These are phyloP conservation scores for Drosophila buzzatii DNA, from an alignment of 2,888 invertebrate genomes.

Conservation along the genomic window DNA sequence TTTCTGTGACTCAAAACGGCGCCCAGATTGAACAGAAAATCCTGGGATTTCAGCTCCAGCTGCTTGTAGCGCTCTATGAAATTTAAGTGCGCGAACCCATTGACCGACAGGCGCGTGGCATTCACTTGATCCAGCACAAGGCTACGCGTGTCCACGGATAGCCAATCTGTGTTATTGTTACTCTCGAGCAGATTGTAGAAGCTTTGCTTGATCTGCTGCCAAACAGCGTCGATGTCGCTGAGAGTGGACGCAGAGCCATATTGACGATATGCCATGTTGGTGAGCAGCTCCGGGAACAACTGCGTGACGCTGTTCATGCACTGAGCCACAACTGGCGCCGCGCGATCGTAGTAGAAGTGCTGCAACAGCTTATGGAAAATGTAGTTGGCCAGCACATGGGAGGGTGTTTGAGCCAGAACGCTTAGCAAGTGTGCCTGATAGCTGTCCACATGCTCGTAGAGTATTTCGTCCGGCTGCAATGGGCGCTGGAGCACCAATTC, in stretches of 20 bases:
- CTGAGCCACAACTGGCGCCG: slow-evolving; percentile 44
- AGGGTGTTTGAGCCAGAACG: slow-evolving; percentile 49
- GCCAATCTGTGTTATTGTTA: slow-evolving; percentile 59
- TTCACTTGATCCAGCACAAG: slow-evolving; percentile 69
- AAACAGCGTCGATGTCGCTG: slow-evolving; percentile 73
- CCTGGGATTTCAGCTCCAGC: slow-evolving; percentile 45
- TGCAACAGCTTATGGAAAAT: slow-evolving; percentile 74
- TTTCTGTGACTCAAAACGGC: slow-evolving; percentile 46
- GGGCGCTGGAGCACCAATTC: slow-evolving; percentile 65
- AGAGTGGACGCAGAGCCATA: slow-evolving; percentile 63
- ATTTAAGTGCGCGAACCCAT: slow-evolving; percentile 59
- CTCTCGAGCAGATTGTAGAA: slow-evolving; percentile 64
- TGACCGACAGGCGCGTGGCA: slow-evolving; percentile 63
- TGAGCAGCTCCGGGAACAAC: slow-evolving; percentile 76
- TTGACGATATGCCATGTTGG: slow-evolving; percentile 69
- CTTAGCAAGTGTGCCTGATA: slow-evolving; percentile 69
- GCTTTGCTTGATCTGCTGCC: slow-evolving; percentile 71
- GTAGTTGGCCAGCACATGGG: slow-evolving; percentile 76
- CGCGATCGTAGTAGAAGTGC: slow-evolving; percentile 65
- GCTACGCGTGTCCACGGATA: slow-evolving; percentile 58
- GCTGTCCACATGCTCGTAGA: slow-evolving; percentile 73
- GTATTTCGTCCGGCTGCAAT: slow-evolving; percentile 49
- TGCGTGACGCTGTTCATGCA: slow-evolving; percentile 67
- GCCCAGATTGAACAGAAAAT: slow-evolving; percentile 72
- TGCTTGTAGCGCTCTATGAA: slow-evolving; percentile 61